Conservation (phyloP, 2,797 vertebrate genomes). For the Lepus oiostolus region DNA sequence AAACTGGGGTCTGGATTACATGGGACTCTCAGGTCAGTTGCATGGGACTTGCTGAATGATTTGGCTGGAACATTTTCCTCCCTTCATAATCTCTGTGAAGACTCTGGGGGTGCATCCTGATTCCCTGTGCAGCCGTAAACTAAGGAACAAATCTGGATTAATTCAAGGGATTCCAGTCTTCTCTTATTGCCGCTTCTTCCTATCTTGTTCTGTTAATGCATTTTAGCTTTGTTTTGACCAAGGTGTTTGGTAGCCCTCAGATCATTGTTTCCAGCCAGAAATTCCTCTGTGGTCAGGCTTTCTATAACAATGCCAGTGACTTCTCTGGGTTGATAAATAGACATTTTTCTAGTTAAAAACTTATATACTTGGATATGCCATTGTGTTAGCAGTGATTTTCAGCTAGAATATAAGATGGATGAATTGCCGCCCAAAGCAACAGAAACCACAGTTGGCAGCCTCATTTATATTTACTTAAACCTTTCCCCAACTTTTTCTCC, state of each 20-base stretch:
- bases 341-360: slow-evolving; percentile 59
- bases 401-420: slow-evolving; percentile 18
- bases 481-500: slow-evolving; percentile 17
- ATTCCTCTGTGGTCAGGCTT: background rate
- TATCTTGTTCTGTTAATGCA: background rate
- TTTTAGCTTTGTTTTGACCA: slow-evolving; percentile 44
- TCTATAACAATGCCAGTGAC: background rate
- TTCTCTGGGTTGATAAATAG: slow-evolving; percentile 48
- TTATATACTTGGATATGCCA: slow-evolving; percentile 44
- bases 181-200: background rate
- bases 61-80: slow-evolving; percentile 40
- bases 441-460: slow-evolving; percentile 49
- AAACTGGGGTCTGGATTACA: slow-evolving; percentile 98
- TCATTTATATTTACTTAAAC: slow-evolving; percentile 38
- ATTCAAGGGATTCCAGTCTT: background rate
- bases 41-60: slow-evolving; percentile 34
- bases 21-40: slow-evolving; percentile 96
- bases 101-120: background rate
- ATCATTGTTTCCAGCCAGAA: slow-evolving; percentile 47
- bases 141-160: background rate
- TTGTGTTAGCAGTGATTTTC: slow-evolving; percentile 54
- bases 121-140: background rate
- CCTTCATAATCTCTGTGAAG: background rate
- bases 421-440: slow-evolving; percentile 49
- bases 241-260: background rate